Evolutionary conservation across 2,888 invertebrate species (phyloP), one percentile per base, ranked within the genome.

Genomic region (Pterostichus niger): DNA sequence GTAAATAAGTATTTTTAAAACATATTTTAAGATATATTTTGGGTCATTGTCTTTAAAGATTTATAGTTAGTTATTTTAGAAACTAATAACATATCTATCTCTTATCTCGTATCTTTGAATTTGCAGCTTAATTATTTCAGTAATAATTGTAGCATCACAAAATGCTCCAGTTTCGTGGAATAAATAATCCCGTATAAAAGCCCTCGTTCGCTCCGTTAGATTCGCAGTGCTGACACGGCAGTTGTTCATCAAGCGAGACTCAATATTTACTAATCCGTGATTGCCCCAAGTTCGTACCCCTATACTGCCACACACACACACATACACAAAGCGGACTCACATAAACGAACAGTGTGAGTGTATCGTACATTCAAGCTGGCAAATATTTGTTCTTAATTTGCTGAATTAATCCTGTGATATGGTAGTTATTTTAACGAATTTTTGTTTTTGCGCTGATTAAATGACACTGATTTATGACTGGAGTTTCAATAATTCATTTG

Each of bases 181-280:
- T 49, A 49, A 49, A 49, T 49, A 49, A 11, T 49, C 49, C 13
- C 49, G 49, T 49, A 49, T 49, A 49, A 49, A 49, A 61, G 61
- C 61, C 17, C 61, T 17, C 24, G 13, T 33, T 24, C 61, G 68
- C 68, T 40, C 33, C 73, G 73, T 35, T 46, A 44, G 40, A 9
- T 17, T 46, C 11, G 49, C 31, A 52, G 31, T 79, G 64, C 31
- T 52, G 80, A 80, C 80, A 33, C 31, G 52, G 80, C 80, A 79
- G 24, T 79, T 79, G 79, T 64, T 64, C 78, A 79, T 79, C 78
- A 79, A 79, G 59, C 59, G 24, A 40, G 59, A 64, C 78, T 35
- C 80, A 80, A 80, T 80, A 80, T 80, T 80, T 80, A 68, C 80
- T 64, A 80, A 80, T 80, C 80, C 61, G 68, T 80, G 79, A 79